Base-by-base conservation (phyloP, 1,140 invertebrate genomes). In the Aphis gossypii region DNA sequence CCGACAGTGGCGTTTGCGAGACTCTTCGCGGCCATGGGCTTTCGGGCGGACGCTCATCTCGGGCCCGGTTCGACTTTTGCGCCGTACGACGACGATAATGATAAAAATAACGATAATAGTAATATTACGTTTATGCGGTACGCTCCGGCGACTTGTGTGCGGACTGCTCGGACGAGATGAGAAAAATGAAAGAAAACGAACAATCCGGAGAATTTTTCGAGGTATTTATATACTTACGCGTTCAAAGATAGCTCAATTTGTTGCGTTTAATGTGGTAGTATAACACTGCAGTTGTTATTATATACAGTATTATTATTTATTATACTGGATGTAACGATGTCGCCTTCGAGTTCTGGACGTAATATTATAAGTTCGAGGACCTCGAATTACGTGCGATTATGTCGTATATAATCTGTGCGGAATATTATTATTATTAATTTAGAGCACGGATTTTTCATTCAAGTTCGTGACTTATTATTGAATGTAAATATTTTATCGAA, bases 101-200 rank as follows among this genome's bases (percentile, higher is more conserved):
- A 35, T 76, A 76, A 76, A 7, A 20, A 35, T 76, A 30, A 35
- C 11, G 11, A 35, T 35, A 35, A 35, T n/a, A 68, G 30, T 68
- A 20, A n/a, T 20, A 38, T 8, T 35, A 82, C 35, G n/a, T 82
- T 38, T 82, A 2, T 38, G 35, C 35, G 76, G 7, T 38, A 23
- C 20, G 35, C 20, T 68, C 35, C 38, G 38, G 11, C 38, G 76
- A 38, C 18, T 38, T 20, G 5, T 21, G 20, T 82, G 5, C 76
- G 76, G 76, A 68, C 60, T 82, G 20, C 20, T 82, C 76, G 76
- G 76, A 82, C 76, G 76, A 38, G 76, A 82, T 82, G 76, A 82
- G 20, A 21, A 38, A 38, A 21, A 38, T 82, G 18, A 51, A 35
- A 82, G 38, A 82, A 82, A 82, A 82, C 60, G 60, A 3, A 68